Evolutionary conservation across 2,113 vertebrate species (phyloP).

Genomic region (Crotalus tigris): DNA sequence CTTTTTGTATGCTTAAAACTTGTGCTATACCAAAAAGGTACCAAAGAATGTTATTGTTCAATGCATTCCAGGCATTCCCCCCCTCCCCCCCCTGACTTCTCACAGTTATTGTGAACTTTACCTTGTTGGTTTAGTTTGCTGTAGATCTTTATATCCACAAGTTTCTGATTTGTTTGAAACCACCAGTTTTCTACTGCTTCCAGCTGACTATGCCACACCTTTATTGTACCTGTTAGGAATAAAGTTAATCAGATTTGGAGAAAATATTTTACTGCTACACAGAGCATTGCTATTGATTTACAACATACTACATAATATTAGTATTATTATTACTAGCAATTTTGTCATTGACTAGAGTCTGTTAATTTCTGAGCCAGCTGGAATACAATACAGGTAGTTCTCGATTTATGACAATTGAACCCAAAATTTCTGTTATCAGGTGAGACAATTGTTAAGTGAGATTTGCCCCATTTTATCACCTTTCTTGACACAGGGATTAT

Average conservation of each 20-base stretch:
- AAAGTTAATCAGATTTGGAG: not conserved
- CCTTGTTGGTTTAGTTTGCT: slow-evolving; percentile 80
- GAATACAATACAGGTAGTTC: not conserved
- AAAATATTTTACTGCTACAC: not conserved
- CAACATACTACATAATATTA: not conserved
- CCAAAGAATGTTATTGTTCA: not conserved
- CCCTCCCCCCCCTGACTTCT: not conserved
- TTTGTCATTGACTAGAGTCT: not conserved
- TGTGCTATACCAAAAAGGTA: not conserved
- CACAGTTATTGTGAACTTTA: slow-evolving; percentile 40
- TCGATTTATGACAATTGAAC: not conserved
- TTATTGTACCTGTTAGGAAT: slow-evolving; percentile 66
- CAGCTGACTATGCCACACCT: slow-evolving; percentile 81
- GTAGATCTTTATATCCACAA: slow-evolving; percentile 78
- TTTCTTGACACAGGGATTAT: not conserved
- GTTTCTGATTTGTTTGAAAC: slow-evolving; percentile 76
- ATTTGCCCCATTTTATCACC: not conserved
- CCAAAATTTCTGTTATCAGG: not conserved
- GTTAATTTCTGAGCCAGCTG: not conserved
- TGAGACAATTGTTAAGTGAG: not conserved
- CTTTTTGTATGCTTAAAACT: not conserved
- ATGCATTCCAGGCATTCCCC: not conserved
- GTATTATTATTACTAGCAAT: not conserved
- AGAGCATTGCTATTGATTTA: rapidly evolving
- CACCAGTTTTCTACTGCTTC: slow-evolving; percentile 74